phyloP scores from a whole-genome alignment of 2,113 vertebrate species.

The Scophthalmus maximus region DNA sequence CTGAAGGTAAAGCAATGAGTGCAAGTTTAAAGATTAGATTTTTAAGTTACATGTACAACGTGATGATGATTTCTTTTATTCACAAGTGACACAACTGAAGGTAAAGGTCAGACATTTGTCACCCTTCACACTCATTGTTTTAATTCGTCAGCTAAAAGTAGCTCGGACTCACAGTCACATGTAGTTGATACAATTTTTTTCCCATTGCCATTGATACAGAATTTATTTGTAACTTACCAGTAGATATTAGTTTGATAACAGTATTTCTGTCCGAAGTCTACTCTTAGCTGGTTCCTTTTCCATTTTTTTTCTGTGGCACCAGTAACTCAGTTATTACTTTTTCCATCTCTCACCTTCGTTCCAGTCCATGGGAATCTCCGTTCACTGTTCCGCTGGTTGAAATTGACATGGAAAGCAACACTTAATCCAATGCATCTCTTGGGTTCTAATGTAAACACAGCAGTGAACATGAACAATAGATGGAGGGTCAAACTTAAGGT shows the following conservation, averaged over 20 bases:
- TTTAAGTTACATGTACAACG: too few species aligned
- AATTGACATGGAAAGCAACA: conserved; percentile 28
- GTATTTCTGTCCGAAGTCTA: conserved; percentile 4
- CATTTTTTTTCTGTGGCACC: not conserved
- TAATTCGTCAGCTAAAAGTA: not conserved
- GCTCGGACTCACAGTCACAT: conserved; percentile 24
- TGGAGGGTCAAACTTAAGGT: conserved; percentile 56
- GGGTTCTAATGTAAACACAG: conserved; percentile 64
- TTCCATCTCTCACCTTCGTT: conserved; percentile 3
- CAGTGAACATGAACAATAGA: conserved; percentile 60
- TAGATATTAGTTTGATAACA: not conserved
- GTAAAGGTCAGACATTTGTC: too few species aligned
- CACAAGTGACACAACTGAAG: too few species aligned
- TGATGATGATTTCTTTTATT: too few species aligned
- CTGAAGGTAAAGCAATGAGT: conserved; percentile 88
- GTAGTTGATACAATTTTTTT: conserved; percentile 12
- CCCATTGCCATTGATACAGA: not conserved
- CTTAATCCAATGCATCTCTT: conserved; percentile 38
- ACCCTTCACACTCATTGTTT: too few species aligned
- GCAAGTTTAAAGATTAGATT: too few species aligned
- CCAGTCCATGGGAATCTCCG: conserved; percentile 5
- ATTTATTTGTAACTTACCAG: conserved; percentile 8
- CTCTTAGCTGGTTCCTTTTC: conserved; percentile 1
- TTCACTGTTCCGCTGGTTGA: conserved; percentile 28
- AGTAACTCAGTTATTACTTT: conserved; percentile 14